Evolutionary conservation across 2,113 vertebrate species (phyloP), one percentile per base, ranked within the genome.

Genomic region (Beaufortia kweichowensis): DNA sequence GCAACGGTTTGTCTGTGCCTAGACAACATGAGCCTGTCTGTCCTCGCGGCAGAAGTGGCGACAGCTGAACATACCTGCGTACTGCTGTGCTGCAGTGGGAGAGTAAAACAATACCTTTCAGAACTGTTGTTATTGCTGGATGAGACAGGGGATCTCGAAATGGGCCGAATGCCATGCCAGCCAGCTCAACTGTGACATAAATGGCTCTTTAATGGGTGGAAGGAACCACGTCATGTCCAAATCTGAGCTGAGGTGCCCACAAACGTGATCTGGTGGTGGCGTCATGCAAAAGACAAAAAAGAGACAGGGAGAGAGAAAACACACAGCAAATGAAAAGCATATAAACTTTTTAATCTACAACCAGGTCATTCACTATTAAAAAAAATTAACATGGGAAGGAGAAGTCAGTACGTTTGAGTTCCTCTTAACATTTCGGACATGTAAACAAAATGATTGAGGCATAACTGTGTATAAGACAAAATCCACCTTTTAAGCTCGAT

Each of bases 61-160:
- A 91, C 92, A 93, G 92, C 92, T 92, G 90, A 91, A 86, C 84
- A 91, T 92, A 91, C 90, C 90, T 92, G 89, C 83, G 75, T 68
- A 55, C 21, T 28, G 74, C 76, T 87, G 86, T 89, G 88, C 84
- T 88, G 85, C 72, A 81, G 76, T 77, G 77, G 71, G 77, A 88
- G 82, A 81, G 90, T 88, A 86, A 90, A 91, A 90, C 87, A 89
- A 89, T 89, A 90, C 87, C 86, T 86, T 85, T 85, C 85, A 82
- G 83, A 75, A 60, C 83, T 80, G 83, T 86, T 81, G 85, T 89
- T 87, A 90, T 87, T 83, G 83, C 76, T 57, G 23, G 84, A 83
- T 81, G 85, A 82, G 88, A 84, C 84, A 59, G 63, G 41, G 48
- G 67, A 75, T 71, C 48, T 65, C 69, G 35, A 61, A 60, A 73